Evolutionary conservation across 2,888 invertebrate genomes (phyloP).

Genomic region (Erebia palarica): DNA sequence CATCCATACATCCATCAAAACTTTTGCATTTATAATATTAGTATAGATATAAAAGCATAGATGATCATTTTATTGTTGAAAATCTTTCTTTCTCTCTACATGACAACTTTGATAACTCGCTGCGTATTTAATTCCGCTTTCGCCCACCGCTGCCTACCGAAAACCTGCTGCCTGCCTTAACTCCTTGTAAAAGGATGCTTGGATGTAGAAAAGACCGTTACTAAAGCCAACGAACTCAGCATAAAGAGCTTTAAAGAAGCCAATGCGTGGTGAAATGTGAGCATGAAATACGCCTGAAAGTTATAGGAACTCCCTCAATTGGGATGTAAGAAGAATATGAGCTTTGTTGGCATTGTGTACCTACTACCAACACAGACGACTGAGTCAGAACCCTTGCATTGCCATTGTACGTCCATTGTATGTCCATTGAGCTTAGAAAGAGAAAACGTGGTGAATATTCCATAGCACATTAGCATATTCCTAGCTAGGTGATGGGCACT

Average conservation of each 20-base stretch:
- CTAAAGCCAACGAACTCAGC: constrained; percentile 14
- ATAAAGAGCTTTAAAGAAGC: neutral
- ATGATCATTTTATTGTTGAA: too few species aligned
- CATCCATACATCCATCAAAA: too few species aligned
- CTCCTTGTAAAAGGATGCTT: neutral
- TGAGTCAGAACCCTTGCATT: neutral
- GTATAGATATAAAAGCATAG: too few species aligned
- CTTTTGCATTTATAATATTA: too few species aligned
- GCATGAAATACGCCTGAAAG: constrained; percentile 11
- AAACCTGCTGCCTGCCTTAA: neutral
- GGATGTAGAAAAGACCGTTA: constrained; percentile 5
- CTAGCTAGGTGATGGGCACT: neutral
- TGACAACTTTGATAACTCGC: too few species aligned
- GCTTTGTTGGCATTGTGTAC: constrained; percentile 10
- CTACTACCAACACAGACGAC: neutral
- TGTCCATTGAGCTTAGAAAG: neutral
- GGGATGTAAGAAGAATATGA: constrained; percentile 2
- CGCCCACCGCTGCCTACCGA: too few species aligned
- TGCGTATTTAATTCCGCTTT: too few species aligned
- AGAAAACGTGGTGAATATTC: neutral
- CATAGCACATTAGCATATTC: neutral
- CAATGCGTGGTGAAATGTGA: constrained; percentile 13
- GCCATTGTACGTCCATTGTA: constrained; percentile 1
- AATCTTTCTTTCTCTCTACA: too few species aligned
- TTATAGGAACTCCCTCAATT: constrained; percentile 14